A percentile compares a stretch with the other conserved stretches of the same genome.
Evolutionary conservation across 2,797 vertebrate species (phyloP).

Genomic region (Bufotes viridis): DNA sequence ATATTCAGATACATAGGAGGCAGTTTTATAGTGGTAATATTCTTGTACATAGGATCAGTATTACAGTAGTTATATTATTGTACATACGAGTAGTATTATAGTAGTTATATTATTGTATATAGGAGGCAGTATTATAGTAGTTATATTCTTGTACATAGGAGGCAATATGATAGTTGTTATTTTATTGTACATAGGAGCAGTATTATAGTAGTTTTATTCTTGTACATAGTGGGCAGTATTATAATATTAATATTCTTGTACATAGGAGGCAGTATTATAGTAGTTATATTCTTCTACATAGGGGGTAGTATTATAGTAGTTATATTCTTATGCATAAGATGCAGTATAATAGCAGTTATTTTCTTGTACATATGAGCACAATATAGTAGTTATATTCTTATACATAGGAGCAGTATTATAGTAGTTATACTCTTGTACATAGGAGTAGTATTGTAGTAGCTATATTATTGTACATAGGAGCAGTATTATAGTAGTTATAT

Average conservation of each 20-base stretch:
- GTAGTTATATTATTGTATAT: neutral
- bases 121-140: slow-evolving; percentile 5
- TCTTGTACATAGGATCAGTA: neutral
- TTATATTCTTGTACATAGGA: neutral
- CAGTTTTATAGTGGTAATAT: neutral
- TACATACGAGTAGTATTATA: neutral
- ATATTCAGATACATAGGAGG: neutral
- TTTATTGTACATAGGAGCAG: neutral
- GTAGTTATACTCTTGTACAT: slow-evolving; percentile 5
- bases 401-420: slow-evolving; percentile 7
- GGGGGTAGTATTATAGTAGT: neutral
- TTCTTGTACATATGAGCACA: neutral
- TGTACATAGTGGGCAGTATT: neutral
- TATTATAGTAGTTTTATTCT: slow-evolving; percentile 1
- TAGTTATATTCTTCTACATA: slow-evolving; percentile 9
- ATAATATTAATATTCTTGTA: neutral
- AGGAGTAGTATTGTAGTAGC: neutral
- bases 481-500: slow-evolving; percentile 15
- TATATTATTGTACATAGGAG: slow-evolving; percentile 1
- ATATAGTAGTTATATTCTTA: slow-evolving; percentile 2
- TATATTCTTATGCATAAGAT: neutral
- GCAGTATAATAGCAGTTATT: slow-evolving; percentile 8
- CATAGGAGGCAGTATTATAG: neutral
- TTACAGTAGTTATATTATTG: slow-evolving; percentile 3
- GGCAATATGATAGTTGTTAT: neutral